Conservation (phyloP, 2,888 invertebrate species). For the Melanostoma scalare region DNA sequence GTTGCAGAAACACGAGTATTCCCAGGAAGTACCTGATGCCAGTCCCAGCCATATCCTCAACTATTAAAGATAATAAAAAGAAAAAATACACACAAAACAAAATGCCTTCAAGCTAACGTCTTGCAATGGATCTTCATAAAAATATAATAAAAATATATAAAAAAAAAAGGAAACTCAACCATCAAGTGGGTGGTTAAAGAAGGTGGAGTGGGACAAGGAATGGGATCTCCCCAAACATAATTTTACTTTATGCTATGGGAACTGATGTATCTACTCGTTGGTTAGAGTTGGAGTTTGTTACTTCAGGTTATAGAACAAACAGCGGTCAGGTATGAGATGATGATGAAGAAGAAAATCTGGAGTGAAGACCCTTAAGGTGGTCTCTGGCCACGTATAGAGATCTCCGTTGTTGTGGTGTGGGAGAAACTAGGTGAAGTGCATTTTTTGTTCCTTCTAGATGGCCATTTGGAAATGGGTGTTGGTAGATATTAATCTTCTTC, state of each 20-base stretch:
- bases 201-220: constrained; percentile 71
- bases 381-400: constrained; percentile 31
- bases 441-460: constrained; percentile 54
- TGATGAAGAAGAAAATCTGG: constrained; percentile 31
- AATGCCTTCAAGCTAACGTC: constrained; percentile 59
- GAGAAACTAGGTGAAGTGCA: constrained; percentile 71
- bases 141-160: constrained; percentile 51
- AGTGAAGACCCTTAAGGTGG: constrained; percentile 65
- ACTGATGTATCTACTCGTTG: constrained; percentile 61
- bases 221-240: constrained; percentile 71
- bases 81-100: constrained; percentile 46
- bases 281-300: constrained; percentile 48
- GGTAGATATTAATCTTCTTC: constrained; percentile 18
- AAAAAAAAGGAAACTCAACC: constrained; percentile 12
- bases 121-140: constrained; percentile 66
- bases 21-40: constrained; percentile 69
- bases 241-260: constrained; percentile 67
- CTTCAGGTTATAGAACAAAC: constrained; percentile 72
- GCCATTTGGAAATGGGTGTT: constrained; percentile 39
- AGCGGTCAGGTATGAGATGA: constrained; percentile 48
- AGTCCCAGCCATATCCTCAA: constrained; percentile 39
- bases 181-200: constrained; percentile 66
- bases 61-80: constrained; percentile 22
- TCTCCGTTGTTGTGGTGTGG: constrained; percentile 21
- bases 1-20: constrained; percentile 66